These are phyloP conservation scores for Adineta ricciae DNA, from an alignment of 2,888 invertebrate species.

Conservation along the genomic window DNA sequence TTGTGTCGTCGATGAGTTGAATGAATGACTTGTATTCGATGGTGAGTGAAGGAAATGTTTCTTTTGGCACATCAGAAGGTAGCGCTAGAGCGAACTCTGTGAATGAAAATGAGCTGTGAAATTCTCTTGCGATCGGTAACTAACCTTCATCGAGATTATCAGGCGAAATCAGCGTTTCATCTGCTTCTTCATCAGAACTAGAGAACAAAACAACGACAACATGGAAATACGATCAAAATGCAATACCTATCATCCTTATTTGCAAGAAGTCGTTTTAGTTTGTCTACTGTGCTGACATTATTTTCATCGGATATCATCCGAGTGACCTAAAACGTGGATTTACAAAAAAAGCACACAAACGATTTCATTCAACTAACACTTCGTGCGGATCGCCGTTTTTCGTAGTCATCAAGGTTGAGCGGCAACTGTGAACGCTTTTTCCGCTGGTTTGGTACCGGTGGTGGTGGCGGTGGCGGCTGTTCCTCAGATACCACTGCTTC, in stretches of 20 bases:
- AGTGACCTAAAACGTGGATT: neutral
- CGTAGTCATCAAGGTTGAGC: neutral
- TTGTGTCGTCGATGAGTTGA: neutral
- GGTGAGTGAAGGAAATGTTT: neutral
- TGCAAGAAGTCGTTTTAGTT: neutral
- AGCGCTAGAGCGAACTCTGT: neutral
- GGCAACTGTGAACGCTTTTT: neutral
- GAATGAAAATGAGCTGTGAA: neutral
- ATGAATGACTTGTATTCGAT: neutral
- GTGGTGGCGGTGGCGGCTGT: neutral
- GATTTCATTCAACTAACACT: neutral
- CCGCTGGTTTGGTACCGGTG: neutral
- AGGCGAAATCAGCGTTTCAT: neutral
- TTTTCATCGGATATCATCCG: neutral
- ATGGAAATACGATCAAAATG: neutral
- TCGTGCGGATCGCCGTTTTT: slow-evolving; percentile 10
- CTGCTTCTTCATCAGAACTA: neutral
- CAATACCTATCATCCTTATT: neutral
- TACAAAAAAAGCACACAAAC: neutral
- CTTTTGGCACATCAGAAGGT: neutral
- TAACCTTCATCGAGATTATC: neutral
- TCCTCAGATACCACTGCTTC: neutral
- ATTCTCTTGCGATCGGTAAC: no score
- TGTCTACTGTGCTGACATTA: neutral
- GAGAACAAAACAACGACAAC: neutral